These are phyloP conservation scores for Spheniscus mendiculus DNA, from an alignment of 2,113 vertebrate genomes.

Conservation along the genomic window DNA sequence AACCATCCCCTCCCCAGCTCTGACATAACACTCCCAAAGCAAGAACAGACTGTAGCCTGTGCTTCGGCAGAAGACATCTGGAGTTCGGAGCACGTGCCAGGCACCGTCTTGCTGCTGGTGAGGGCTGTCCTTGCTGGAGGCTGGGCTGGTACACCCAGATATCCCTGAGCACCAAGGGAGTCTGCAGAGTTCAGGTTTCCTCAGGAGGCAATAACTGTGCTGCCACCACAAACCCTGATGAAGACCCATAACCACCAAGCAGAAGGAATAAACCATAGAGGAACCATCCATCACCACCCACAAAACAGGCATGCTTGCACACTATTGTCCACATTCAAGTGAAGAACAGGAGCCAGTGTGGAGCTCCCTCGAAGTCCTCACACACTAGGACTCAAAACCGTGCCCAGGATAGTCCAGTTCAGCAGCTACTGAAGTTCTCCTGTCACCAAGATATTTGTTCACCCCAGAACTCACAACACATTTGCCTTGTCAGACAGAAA, in stretches of 20 bases:
- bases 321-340: accelerated
- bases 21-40: accelerated
- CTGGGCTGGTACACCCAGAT: background rate
- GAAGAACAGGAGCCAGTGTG: background rate
- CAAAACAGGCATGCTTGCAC: accelerated
- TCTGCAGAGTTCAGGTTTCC: background rate
- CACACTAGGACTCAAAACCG: background rate
- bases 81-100: background rate
- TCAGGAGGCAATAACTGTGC: accelerated
- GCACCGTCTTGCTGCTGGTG: background rate
- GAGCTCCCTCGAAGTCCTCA: background rate
- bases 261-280: background rate
- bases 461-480: background rate
- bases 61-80: background rate
- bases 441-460: accelerated
- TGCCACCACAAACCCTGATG: background rate
- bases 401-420: background rate
- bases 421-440: background rate
- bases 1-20: background rate
- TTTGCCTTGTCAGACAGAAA: background rate
- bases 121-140: background rate
- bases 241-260: accelerated
- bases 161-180: background rate
- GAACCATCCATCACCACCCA: background rate
- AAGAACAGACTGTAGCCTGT: too few relatives aligned